These are phyloP conservation scores for Actenoides lindsayi DNA, from an alignment of 2,113 vertebrate species.

Conservation along the genomic window DNA sequence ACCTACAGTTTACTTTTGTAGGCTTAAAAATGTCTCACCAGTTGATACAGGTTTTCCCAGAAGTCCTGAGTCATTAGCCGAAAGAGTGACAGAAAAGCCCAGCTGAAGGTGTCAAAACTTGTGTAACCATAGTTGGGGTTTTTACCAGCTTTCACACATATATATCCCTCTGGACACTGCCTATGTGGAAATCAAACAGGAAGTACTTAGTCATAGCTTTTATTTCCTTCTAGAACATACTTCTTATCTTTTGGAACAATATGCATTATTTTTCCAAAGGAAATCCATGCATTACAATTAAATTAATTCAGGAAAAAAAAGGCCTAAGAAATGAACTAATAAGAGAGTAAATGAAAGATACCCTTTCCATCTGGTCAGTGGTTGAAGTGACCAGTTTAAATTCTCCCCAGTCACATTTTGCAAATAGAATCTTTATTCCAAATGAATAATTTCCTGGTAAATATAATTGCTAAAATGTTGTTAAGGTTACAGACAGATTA, in stretches of 20 bases:
- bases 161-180: conserved; percentile 89
- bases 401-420: background rate
- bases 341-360: background rate
- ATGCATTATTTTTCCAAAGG: background rate
- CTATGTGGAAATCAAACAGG: conserved; percentile 66
- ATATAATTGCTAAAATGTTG: background rate
- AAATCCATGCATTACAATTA: background rate
- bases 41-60: conserved; percentile 96
- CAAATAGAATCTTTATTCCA: conserved; percentile 17
- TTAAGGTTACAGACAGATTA: conserved; percentile 3
- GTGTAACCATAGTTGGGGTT: conserved; percentile 97
- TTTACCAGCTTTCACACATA: conserved; percentile 80
- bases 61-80: conserved; percentile 97
- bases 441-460: background rate
- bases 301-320: background rate
- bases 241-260: background rate
- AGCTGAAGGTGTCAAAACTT: conserved; percentile 95
- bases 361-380: background rate
- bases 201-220: background rate
- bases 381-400: background rate
- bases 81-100: conserved; percentile 95
- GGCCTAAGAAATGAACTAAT: background rate
- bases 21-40: conserved; percentile 76
- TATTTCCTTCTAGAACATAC: background rate
- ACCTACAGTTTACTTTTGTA: background rate